Conservation (phyloP, 2,797 vertebrate genomes). For the Artibeus jamaicensis region DNA sequence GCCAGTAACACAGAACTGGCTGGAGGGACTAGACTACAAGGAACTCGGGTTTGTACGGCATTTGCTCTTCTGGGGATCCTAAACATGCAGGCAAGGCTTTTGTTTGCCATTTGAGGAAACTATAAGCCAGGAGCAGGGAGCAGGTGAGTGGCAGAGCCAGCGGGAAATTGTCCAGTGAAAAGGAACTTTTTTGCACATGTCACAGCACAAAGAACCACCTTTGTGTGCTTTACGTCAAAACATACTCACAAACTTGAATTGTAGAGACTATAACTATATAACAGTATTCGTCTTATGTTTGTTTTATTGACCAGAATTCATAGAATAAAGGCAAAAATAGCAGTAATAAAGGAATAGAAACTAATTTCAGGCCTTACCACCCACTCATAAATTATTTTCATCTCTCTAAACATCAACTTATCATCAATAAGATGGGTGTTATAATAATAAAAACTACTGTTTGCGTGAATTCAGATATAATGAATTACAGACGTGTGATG, state of each 20-base stretch:
- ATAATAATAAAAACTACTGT: neutral
- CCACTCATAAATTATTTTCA: neutral
- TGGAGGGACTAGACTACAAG: neutral
- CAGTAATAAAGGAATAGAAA: neutral
- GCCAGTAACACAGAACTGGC: neutral
- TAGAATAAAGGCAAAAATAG: neutral
- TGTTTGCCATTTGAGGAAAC: neutral
- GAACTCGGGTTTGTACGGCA: neutral
- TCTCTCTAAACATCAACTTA: neutral
- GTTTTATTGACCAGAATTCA: neutral
- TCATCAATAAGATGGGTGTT: neutral
- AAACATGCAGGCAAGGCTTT: neutral
- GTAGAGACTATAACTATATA: neutral
- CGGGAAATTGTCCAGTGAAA: neutral
- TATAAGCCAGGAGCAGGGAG: neutral
- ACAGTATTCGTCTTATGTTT: neutral
- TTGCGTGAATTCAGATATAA: neutral
- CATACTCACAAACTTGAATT: neutral
- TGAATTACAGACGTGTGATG: neutral
- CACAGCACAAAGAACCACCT: neutral
- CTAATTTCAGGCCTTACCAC: neutral
- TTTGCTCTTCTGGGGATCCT: neutral
- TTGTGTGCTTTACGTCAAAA: neutral
- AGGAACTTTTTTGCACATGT: neutral
- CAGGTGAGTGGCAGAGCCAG: neutral